A percentile compares a stretch with the other conserved stretches of the same genome.
Evolutionary conservation across 2,797 vertebrate species (phyloP).

Genomic region (Pseudochaenichthys georgianus): DNA sequence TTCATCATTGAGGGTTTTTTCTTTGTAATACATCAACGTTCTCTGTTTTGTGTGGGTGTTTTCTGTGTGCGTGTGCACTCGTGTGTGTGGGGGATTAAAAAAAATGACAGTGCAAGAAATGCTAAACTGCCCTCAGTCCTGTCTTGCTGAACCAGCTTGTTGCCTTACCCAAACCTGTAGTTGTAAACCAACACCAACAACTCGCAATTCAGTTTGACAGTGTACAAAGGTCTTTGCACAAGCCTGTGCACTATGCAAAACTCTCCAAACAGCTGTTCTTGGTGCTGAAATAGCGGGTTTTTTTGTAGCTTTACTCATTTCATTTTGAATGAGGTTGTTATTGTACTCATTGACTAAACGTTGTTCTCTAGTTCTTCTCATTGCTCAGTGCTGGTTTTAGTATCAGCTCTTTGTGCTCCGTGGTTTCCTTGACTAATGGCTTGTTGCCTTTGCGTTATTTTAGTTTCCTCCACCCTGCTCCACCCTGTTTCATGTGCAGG

Average conservation of each 20-base stretch:
- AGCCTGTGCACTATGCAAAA: not conserved
- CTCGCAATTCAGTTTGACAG: conserved; percentile 2
- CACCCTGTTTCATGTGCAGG: conserved; percentile 48
- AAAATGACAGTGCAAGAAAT: conserved; percentile 22
- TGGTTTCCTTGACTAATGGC: conserved; percentile 60
- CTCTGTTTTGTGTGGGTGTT: not conserved
- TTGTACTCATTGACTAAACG: conserved; percentile 15
- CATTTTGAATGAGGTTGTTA: not conserved
- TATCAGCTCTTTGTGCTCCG: conserved; percentile 30
- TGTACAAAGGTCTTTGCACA: conserved; percentile 34
- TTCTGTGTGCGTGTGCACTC: not conserved
- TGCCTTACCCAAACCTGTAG: conserved; percentile 51
- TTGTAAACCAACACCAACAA: conserved; percentile 19
- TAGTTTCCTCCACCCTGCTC: conserved; percentile 58
- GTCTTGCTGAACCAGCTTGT: conserved; percentile 67
- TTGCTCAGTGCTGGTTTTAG: conserved; percentile 35
- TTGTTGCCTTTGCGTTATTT: conserved; percentile 68
- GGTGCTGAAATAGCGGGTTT: not conserved
- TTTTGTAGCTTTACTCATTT: not conserved
- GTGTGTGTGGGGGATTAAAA: not conserved
- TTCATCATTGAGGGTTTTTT: conserved; percentile 28
- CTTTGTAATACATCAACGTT: not conserved
- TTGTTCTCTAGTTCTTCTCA: conserved; percentile 5
- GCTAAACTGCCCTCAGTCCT: conserved; percentile 12
- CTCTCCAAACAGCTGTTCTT: conserved; percentile 1